Percentiles rank a stretch among this genome's conserved stretches.
These are phyloP conservation scores for Papilio machaon DNA, from an alignment of 1,140 invertebrate species.

Conservation along the genomic window DNA sequence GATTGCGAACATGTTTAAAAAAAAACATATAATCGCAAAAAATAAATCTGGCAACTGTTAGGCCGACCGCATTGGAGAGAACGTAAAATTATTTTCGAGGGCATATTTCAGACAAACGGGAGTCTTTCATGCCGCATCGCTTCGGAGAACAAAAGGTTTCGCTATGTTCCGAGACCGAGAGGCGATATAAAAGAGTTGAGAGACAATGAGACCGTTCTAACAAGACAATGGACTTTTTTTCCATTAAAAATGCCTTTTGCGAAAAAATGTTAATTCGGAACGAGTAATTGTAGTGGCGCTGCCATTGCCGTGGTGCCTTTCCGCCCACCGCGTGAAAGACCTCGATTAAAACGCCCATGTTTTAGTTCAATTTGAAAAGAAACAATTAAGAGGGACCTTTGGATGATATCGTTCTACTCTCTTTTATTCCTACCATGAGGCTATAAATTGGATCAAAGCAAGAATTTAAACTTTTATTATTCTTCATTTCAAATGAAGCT, in stretches of 20 bases:
- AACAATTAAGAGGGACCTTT: constrained; percentile 19
- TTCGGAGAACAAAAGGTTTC: constrained; percentile 35
- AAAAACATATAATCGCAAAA: constrained; percentile 32
- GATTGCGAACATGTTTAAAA: neutral
- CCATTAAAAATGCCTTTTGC: constrained; percentile 46
- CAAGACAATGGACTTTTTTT: constrained; percentile 52
- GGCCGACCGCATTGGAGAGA: constrained; percentile 2
- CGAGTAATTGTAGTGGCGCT: constrained; percentile 42
- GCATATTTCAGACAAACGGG: constrained; percentile 33
- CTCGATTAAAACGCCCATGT: constrained; percentile 30
- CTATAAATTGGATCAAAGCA: neutral
- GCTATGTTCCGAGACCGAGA: constrained; percentile 21
- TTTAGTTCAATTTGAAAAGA: constrained; percentile 29
- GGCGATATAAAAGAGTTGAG: constrained; percentile 35
- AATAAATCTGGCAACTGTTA: constrained; percentile 39
- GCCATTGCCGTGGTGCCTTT: constrained; percentile 31
- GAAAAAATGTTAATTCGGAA: constrained; percentile 42
- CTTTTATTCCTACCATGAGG: neutral
- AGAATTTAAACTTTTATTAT: neutral
- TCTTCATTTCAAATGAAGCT: neutral
- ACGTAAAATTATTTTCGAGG: constrained; percentile 38
- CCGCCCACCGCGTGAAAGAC: constrained; percentile 29
- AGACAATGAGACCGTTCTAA: constrained; percentile 41
- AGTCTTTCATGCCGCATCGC: constrained; percentile 35
- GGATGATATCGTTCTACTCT: neutral